Evolutionary conservation across 2,113 vertebrate species (phyloP), one percentile per base, ranked within the genome.

Genomic region (Apeltes quadracus): DNA sequence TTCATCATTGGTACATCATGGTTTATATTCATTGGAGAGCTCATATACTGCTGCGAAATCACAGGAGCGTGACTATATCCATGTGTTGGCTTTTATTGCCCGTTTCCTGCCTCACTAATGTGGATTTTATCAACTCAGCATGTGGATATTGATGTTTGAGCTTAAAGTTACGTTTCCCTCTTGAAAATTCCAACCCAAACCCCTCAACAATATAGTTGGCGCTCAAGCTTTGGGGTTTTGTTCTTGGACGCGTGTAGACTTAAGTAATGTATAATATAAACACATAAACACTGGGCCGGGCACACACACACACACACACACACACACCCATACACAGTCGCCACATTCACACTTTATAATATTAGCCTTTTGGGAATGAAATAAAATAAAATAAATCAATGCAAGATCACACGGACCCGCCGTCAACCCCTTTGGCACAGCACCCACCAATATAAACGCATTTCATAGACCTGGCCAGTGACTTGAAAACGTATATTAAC

Each of bases 41-140:
- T 70, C 69, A 63, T 82, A 84, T 78, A 83, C 76, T 82, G 65
- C 84, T 84, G 62, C 53, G 71, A 87, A 90, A 87, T 90, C 83
- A 87, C 88, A 85, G 85, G 82, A 86, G 86, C 88, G 66, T 90
- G 89, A 90, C 88, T 88, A 71, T 89, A 92, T 91, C 92, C 91
- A 91, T 90, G 86, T 92, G 90, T 82, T 48, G 46, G 83, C 7
- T 86, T 91, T 92, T 90, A 92, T 85, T 85, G 85, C 84, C 12
- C 56, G 78, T 88, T 91, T 92, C 90, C 84, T 88, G 88, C 75
- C 73, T 75, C 50, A 34, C 84, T 91, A 87, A 91, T 89, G 88
- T 83, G 80, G 82, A 85, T 90, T 92, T 91, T 88, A 92, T 92
- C 90, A 91, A 88, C 76, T 88, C 85, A 83, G 87, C 79, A 81